A percentile compares a stretch with the other conserved stretches of the same genome.
Evolutionary conservation across 1,140 invertebrate genomes (phyloP).

Genomic region (Drosophila murphyi): DNA sequence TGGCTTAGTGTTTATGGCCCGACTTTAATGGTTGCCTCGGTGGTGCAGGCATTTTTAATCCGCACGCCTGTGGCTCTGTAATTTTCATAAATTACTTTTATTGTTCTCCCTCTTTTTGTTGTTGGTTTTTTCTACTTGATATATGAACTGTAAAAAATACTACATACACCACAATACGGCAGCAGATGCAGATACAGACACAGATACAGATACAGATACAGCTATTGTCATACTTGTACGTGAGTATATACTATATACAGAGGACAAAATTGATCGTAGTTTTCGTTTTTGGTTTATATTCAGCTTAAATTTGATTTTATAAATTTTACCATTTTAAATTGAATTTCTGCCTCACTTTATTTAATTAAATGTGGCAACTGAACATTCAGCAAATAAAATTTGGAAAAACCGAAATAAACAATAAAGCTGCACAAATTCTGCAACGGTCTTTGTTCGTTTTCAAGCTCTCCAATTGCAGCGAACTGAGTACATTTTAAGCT

Average conservation of each 20-base stretch:
- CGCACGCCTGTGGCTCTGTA: conserved; percentile 73
- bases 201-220: conserved; percentile 15
- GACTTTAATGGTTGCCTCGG: conserved; percentile 8
- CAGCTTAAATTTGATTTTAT: conserved; percentile 55
- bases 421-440: not conserved
- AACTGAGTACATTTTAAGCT: too few relatives aligned
- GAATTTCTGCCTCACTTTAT: conserved; percentile 18
- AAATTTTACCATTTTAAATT: conserved; percentile 16
- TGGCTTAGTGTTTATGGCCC: conserved; percentile 24
- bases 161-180: conserved; percentile 33
- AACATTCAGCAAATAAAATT: conserved; percentile 8
- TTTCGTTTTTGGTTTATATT: conserved; percentile 41
- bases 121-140: conserved; percentile 49
- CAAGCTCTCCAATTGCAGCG: not conserved
- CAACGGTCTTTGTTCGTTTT: not conserved
- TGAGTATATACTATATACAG: conserved; percentile 17
- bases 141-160: conserved; percentile 71
- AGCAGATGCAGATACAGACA: conserved; percentile 5
- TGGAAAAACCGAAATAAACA: not conserved
- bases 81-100: conserved; percentile 84
- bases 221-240: not conserved
- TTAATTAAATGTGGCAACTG: conserved; percentile 33
- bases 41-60: conserved; percentile 72
- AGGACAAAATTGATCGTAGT: not conserved
- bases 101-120: conserved; percentile 59